Percentiles rank a stretch among this genome's conserved stretches.
Conservation (phyloP, 2,113 vertebrate species). For the Semnornis frantzii region DNA sequence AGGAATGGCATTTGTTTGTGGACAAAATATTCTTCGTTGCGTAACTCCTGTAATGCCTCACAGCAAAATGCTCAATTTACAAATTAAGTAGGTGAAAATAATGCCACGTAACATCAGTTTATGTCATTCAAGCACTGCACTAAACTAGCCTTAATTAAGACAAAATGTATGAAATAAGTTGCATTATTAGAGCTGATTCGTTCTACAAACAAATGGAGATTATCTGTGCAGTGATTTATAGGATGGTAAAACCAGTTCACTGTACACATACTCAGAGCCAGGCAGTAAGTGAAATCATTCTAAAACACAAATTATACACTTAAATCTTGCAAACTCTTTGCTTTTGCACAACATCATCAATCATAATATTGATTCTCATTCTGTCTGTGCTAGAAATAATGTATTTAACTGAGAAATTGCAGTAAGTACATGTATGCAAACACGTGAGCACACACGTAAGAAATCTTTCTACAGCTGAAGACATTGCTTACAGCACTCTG, state of each 20-base stretch:
- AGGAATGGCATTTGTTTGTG: not conserved
- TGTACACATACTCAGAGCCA: not conserved
- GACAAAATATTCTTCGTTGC: not conserved
- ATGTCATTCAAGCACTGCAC: not conserved
- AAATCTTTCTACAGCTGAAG: not conserved
- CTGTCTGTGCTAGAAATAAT: not conserved
- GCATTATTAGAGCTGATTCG: not conserved
- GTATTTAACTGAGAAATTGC: not conserved
- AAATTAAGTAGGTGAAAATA: slow-evolving; percentile 1
- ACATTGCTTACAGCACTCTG: not conserved
- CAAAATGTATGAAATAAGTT: slow-evolving; percentile 16
- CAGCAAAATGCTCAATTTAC: not conserved
- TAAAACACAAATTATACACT: not conserved
- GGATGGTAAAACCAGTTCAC: not conserved
- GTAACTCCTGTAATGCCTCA: not conserved
- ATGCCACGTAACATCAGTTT: not conserved
- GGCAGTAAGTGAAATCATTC: not conserved
- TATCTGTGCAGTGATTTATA: not conserved
- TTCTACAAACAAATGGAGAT: not conserved
- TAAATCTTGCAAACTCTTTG: not conserved
- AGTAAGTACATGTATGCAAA: not conserved
- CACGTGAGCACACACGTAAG: not conserved
- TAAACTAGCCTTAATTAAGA: not conserved
- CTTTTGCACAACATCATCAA: not conserved
- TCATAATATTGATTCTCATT: not conserved